Evolutionary conservation across 2,113 vertebrate species (phyloP), one percentile per base, ranked within the genome.

Genomic region (Tautogolabrus adspersus): DNA sequence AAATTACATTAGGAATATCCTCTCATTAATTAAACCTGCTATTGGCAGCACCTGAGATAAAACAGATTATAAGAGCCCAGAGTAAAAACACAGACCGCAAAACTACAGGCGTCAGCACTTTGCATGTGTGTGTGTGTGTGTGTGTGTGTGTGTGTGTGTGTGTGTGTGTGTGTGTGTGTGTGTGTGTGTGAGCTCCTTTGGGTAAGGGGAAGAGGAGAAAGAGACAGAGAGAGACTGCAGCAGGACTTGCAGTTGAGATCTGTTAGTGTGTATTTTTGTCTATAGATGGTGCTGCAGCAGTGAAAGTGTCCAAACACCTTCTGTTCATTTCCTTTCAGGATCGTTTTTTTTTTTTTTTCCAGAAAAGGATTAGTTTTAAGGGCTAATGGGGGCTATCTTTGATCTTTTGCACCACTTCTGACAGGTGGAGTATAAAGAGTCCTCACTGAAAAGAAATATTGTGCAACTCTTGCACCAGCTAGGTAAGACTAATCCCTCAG

Each of bases 1-100:
- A 88, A 93, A 93, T 92, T 89, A 91, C 89, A 91, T 91, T 86
- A 92, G 88, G 91, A 93, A 89, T 88, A 86, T 87, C 88, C 88
- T 88, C 88, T 91, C 88, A 92, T 93, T 94, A 94, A 94, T 94
- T 94, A 93, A 91, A 87, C 66, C 83, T 23, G 87, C 89, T 94
- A 92, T 92, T 93, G 90, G 92, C 91, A 92, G 90, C 87, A 90
- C 87, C 85, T 88, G 90, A 91, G 91, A 93, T 94, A 89, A 94
- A 94, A 91, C 84, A 91, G 93, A 94, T 92, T 94, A 92, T 74
- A 87, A 88, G 80, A 91, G 83, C 86, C 52, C 69, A 86, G 83
- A 91, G 86, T 82, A 86, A 91, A 91, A 89, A 91, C 90, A 90
- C 81, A 77, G 72, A 87, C 75, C 67, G 23, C 12, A 62, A 85